Evolutionary conservation across 2,113 vertebrate genomes (phyloP), one percentile per base, ranked within the genome.

Genomic region (Antechinus flavipes): DNA sequence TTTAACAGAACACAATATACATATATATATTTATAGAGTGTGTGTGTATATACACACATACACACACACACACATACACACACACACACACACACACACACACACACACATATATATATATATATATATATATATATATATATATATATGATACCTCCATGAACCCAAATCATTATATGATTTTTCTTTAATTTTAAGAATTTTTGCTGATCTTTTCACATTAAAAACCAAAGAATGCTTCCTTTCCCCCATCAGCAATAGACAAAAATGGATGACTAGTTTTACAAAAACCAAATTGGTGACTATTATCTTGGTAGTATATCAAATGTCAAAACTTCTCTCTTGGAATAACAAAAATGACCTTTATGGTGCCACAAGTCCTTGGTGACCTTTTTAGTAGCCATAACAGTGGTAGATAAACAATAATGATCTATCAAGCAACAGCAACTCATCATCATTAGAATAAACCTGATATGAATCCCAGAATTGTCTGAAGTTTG

Each of bases 391-490:
- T 99, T 98, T 98, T 98, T 98, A 98, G 98, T 98, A 98, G 98
- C 98, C 98, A 99, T 99, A 99, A 99, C 98, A 99, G 98, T 98
- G 98, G 98, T 98, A 98, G 97, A 98, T 98, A 98, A 98, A 98
- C 97, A 99, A 98, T 97, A 98, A 97, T 97, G 94, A 98, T 96
- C 97, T 96, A 96, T 97, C 93, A 97, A 97, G 53, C 8, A 92
- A 56, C 93, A 91, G 96, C 54, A 95, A n/a, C 96, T 94, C 97
- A 95, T 96, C 97, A 90, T 97, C 96, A 94, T 30, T 58, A 35
- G 47, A 25, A 76, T 26, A 91, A 58, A 46, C 76, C 92, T 58
- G 47, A 96, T 95, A 8, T 93, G n/a, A 97, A 97, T 94, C 26
- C 2, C 90, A 92, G 26, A 54, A 55, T 61, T 96, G 10, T 90